These are phyloP conservation scores for Bagarius yarrelli DNA, from an alignment of 2,113 vertebrate genomes.

Conservation along the genomic window DNA sequence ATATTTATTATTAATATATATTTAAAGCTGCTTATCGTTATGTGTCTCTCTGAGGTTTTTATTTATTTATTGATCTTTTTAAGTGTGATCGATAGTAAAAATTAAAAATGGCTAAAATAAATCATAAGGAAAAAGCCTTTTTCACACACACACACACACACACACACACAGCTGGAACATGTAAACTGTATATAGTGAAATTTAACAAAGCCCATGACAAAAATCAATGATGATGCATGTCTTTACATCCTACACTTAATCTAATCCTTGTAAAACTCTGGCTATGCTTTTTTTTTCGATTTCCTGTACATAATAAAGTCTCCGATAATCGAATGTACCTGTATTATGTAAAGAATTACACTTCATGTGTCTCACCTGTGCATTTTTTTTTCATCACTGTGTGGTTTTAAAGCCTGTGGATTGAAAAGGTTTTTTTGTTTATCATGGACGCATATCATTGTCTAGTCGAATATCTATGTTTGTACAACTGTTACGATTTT, in stretches of 20 bases:
- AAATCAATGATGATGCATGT: constrained; percentile 71
- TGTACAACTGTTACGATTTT: background rate
- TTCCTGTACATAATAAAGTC: background rate
- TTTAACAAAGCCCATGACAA: constrained; percentile 68
- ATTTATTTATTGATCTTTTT: too few relatives aligned
- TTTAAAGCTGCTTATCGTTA: too few relatives aligned
- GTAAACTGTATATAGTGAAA: constrained; percentile 39
- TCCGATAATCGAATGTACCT: constrained; percentile 11
- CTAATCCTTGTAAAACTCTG: constrained; percentile 24
- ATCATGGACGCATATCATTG: background rate
- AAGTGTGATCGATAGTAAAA: too few relatives aligned
- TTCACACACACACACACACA: background rate
- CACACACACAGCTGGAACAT: constrained; percentile 30
- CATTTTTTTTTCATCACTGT: background rate
- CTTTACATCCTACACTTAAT: constrained; percentile 44
- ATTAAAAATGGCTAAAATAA: background rate
- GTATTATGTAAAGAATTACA: background rate
- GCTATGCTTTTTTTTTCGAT: constrained; percentile 14
- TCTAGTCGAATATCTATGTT: background rate
- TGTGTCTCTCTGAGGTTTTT: too few relatives aligned
- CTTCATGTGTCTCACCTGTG: constrained; percentile 8
- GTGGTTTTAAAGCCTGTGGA: background rate
- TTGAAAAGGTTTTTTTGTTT: background rate
- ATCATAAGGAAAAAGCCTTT: background rate
- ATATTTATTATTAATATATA: too few relatives aligned